phyloP scores from a whole-genome alignment of 2,888 invertebrate genomes.

The Parnassius glacialis region DNA sequence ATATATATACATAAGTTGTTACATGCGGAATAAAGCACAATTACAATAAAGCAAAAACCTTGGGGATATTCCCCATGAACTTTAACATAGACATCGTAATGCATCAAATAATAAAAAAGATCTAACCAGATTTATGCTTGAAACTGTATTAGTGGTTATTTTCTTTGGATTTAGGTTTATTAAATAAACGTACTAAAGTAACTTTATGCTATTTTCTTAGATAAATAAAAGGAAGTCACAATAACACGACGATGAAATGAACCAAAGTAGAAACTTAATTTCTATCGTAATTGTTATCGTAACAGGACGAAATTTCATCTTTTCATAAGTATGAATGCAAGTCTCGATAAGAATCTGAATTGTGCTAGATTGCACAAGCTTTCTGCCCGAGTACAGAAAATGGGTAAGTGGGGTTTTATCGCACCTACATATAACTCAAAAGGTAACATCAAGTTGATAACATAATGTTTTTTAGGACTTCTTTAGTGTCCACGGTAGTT shows the following conservation, averaged over 20 bases:
- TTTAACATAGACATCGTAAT: too few relatives aligned
- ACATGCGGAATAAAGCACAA: too few relatives aligned
- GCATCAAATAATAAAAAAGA: too few relatives aligned
- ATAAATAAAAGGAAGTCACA: too few relatives aligned
- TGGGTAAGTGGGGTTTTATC: background rate
- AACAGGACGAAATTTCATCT: slow-evolving; percentile 26
- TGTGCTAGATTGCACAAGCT: slow-evolving; percentile 20
- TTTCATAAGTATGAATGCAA: slow-evolving; percentile 21
- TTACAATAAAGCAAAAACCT: too few relatives aligned
- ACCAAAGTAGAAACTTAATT: slow-evolving; percentile 1
- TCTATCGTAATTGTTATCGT: slow-evolving; percentile 9
- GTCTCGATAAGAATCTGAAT: slow-evolving; percentile 19
- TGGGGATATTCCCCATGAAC: too few relatives aligned
- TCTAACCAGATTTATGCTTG: too few relatives aligned
- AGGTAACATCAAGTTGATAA: slow-evolving; percentile 4
- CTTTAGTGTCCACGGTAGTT: background rate
- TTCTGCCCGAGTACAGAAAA: slow-evolving; percentile 20
- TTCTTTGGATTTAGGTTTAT: too few relatives aligned
- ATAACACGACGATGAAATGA: slow-evolving; percentile 1
- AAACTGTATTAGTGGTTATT: too few relatives aligned
- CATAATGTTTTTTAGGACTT: slow-evolving; percentile 1
- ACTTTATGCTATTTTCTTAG: too few relatives aligned
- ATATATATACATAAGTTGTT: too few relatives aligned
- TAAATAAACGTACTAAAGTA: too few relatives aligned
- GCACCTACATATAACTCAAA: background rate